Base-by-base conservation (phyloP, 1,140 invertebrate species). In the Drosophila persimilis region DNA sequence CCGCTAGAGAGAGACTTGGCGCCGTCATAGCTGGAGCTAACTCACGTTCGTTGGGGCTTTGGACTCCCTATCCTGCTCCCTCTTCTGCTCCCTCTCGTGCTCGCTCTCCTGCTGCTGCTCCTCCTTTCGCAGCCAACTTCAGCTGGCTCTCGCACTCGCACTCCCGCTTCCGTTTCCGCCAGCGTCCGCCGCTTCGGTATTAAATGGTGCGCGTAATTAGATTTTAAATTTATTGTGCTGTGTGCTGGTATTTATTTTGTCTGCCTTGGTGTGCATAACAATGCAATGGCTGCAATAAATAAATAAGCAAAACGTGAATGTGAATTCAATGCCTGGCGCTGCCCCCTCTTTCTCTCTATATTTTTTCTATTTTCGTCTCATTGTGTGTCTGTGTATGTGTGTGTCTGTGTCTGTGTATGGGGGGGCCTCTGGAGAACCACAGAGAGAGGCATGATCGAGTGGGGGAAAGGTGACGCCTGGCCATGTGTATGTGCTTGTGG, bases 151-250 rank as follows among this genome's bases (percentile, higher is more conserved):
- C 26, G 31, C 29, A 59, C 48, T 65, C 15, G 44, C 60, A 64
- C 65, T 57, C 48, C 64, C 66, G 43, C 35, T 70, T 81, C 78
- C 80, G 76, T 53, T 75, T 73, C 52, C 60, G 57, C 44, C 41
- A 20, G 58, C 73, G 61, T 44, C 39, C 58, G 48, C 59, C 66
- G 72, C 66, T 78, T 59, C 78, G 77, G 88, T 88, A 88, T 88
- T 88, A 88, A 88, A 88, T 88, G 83, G 83, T 81, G 83, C 83
- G 83, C 83, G 83, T 88, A 88, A 88, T 88, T 88, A 88, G 83
- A 88, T 88, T 88, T 88, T 79, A 88, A 88, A 88, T 88, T 88
- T 88, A 88, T 88, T 88, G 83, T 86, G 67, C 63, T 70, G 74
- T 59, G 61, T 77, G 46, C 52, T 51, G 63, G 70, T 65, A 59